A percentile compares a stretch with the other conserved stretches of the same genome.
Conservation (phyloP, 1,140 invertebrate species). For the Asbolus verrucosus region DNA sequence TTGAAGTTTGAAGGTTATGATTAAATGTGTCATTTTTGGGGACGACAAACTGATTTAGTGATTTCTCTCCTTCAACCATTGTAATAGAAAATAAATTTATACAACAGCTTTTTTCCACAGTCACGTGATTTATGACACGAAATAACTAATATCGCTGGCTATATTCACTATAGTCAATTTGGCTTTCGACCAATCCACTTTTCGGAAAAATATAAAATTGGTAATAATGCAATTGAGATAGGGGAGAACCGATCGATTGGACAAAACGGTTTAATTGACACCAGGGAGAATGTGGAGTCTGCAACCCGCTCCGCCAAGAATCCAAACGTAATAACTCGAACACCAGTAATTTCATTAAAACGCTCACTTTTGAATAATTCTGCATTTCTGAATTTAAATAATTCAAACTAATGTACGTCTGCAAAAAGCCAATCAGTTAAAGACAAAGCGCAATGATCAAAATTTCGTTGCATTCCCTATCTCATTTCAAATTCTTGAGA, state of each 20-base stretch:
- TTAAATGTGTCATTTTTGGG: constrained; percentile 9
- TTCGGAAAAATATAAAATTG: no score
- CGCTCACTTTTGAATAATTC: no score
- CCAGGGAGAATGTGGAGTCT: no score
- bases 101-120: not conserved
- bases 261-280: constrained; percentile 33
- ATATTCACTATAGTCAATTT: not conserved
- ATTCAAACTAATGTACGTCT: no score
- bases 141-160: not conserved
- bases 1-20: constrained; percentile 17
- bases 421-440: no score
- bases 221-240: constrained; percentile 6
- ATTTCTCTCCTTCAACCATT: constrained; percentile 25
- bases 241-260: constrained; percentile 1
- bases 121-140: not conserved
- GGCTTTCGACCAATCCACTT: not conserved
- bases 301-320: no score
- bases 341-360: no score
- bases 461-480: no score
- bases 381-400: no score
- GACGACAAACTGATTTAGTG: constrained; percentile 30
- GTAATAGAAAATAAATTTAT: constrained; percentile 11
- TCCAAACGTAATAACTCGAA: no score
- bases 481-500: no score
- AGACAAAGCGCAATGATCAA: no score